Base-by-base conservation (phyloP, 2,888 invertebrate species). In the Beris chalybata region DNA sequence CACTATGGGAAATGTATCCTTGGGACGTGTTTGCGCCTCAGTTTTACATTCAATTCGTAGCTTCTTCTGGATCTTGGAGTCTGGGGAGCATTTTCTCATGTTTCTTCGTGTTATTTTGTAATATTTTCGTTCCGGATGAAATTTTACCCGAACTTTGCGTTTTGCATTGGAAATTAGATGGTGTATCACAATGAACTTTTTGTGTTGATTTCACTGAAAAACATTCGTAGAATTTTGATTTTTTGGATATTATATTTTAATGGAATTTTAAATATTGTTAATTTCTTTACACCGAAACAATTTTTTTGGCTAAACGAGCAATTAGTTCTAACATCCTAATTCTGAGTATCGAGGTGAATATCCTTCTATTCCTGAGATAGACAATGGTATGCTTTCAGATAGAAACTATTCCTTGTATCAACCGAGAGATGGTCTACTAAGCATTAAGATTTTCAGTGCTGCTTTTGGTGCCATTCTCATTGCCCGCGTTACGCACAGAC, bases 71-170 rank as follows among this genome's bases (percentile, higher is more conserved):
- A 12, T 12, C 53, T 52, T 4, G 52, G 54, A 64, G 64, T 64
- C 64, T 54, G 15, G 53, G 64, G 64, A 54, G 54, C 53, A 44
- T 54, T 64, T 64, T 9, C 31, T 64, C 64, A 45, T 64, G 64
- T 64, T 61, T 64, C 55, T 53, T 54, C 64, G 44, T 65, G 55
- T 65, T 56, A 55, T 65, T 55, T 65, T 65, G 64, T 65, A 65
- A 65, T 68, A 68, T 68, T 68, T 68, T 68, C 65, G 65, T 68
- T 68, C 61, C 68, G 65, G 65, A 68, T 68, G 68, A 68, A 68
- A 68, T 68, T 68, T 68, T 68, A 65, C 61, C 61, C 50, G 65
- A 68, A 68, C 61, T 65, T 45, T 68, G 68, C 65, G 68, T 65
- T 65, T 68, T 68, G 68, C 68, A 68, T 68, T 32, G 59, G 48